Evolutionary conservation across 1,140 invertebrate genomes (phyloP), one percentile per base, ranked within the genome.

Genomic region (Drosophila carrolli): DNA sequence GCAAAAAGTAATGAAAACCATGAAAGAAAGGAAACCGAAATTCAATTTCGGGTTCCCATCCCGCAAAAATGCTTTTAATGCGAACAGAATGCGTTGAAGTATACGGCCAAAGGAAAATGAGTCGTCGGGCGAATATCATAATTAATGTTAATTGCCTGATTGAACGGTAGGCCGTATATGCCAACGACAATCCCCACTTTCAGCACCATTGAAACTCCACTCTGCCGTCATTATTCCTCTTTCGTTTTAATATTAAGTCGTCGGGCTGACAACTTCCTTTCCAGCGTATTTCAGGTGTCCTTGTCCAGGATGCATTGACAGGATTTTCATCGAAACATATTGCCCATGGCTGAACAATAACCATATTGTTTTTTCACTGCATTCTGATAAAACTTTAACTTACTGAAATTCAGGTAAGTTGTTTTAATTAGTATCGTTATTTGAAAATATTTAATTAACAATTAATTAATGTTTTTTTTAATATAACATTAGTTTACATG

Each of bases 121-220:
- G 59, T 61, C 43, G 48, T 8, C 47, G 68, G 56, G 60, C 56
- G 55, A 35, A 73, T 70, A 78, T 85, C 75, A 85, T 75, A 80
- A 81, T 85, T 85, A 83, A 83, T 83, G 80, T 83, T 83, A 86
- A 85, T 85, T 85, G 67, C 81, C 84, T 86, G 81, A 85, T 80
- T 85, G 73, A 85, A 81, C 85, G 48, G 63, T 38, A 19, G 37
- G 37, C 35, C 47, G 9, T 40, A 37, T 48, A 23, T 66, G 43
- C 54, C 43, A 46, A n/a, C 27, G 41, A 38, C 50, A 71, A 68
- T 57, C 16, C 65, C 35, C 38, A 29, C 58, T 48, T 48, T 27
- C 51, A 43, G 16, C 37, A 5, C 10, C 29, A 37, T 41, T 35
- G 41, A 37, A 38, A 44, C 70, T 65, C 8, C 37, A 71, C 66